Conservation (phyloP, 2,113 vertebrate species). For the Dromaius novaehollandiae region DNA sequence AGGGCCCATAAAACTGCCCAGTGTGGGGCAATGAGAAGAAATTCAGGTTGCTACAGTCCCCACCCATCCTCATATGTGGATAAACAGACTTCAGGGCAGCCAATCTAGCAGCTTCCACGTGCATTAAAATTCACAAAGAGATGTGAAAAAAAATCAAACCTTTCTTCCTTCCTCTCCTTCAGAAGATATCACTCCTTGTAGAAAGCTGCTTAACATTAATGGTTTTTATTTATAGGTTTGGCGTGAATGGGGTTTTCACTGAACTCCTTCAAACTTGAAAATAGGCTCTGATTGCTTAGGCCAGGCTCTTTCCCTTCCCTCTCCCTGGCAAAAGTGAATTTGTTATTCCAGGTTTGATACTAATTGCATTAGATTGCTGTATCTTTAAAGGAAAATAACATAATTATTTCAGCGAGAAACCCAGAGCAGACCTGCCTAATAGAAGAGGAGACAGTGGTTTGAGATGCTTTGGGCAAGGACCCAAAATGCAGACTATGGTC, state of each 20-base stretch:
- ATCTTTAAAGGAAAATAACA: constrained; percentile 9
- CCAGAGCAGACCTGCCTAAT: neutral
- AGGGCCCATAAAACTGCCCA: neutral
- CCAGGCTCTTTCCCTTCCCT: neutral
- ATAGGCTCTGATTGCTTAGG: neutral
- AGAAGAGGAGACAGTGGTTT: neutral
- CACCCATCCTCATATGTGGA: rapidly evolving
- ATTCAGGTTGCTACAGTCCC: neutral
- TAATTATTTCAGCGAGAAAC: constrained; percentile 4
- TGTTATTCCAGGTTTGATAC: neutral
- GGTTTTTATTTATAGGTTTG: neutral
- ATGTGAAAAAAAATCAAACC: neutral
- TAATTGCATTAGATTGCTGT: constrained; percentile 14
- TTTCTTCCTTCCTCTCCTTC: neutral
- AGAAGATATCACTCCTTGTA: neutral
- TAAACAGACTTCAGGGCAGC: neutral
- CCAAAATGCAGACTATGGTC: neutral
- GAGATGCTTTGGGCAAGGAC: neutral
- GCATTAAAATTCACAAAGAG: neutral
- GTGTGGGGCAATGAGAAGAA: neutral
- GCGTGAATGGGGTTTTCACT: neutral
- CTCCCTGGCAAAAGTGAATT: neutral
- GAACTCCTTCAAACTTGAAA: neutral
- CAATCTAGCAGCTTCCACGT: rapidly evolving
- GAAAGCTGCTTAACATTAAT: neutral